phyloP scores from a whole-genome alignment of 2,113 vertebrate species.

The Ibidorhyncha struthersii region DNA sequence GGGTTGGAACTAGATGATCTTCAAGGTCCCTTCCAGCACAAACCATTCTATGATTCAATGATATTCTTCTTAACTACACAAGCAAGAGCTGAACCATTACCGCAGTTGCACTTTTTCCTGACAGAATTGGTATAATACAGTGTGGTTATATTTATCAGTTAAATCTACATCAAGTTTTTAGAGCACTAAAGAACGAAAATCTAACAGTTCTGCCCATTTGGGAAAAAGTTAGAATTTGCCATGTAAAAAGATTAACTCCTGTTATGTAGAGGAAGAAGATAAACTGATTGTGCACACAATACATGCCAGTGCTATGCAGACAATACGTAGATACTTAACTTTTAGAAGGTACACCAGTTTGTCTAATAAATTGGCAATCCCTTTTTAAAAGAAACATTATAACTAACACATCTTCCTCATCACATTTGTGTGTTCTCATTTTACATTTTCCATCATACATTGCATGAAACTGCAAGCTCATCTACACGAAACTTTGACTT shows the following conservation, averaged over 20 bases:
- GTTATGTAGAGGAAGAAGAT: not conserved
- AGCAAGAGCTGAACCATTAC: not conserved
- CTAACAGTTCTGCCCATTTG: not conserved
- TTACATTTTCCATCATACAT: not conserved
- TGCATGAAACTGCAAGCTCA: not conserved
- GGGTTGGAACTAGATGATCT: not conserved
- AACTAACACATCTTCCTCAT: not conserved
- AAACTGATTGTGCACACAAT: not conserved
- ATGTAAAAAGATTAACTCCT: not conserved
- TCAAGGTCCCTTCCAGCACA: not conserved
- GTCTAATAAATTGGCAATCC: not conserved
- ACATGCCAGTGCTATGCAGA: not conserved
- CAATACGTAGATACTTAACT: not conserved
- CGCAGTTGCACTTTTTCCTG: not conserved
- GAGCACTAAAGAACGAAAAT: not conserved
- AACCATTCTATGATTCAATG: not conserved
- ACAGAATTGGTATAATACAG: not conserved
- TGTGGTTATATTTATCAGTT: not conserved
- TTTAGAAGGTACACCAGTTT: not conserved
- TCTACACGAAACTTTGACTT: not conserved
- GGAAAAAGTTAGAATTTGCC: not conserved
- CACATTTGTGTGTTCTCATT: not conserved
- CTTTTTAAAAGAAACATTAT: not conserved
- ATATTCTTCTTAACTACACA: not conserved
- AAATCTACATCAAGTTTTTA: not conserved